Base-by-base conservation (phyloP, 2,113 vertebrate genomes). In the Sigmodon hispidus region DNA sequence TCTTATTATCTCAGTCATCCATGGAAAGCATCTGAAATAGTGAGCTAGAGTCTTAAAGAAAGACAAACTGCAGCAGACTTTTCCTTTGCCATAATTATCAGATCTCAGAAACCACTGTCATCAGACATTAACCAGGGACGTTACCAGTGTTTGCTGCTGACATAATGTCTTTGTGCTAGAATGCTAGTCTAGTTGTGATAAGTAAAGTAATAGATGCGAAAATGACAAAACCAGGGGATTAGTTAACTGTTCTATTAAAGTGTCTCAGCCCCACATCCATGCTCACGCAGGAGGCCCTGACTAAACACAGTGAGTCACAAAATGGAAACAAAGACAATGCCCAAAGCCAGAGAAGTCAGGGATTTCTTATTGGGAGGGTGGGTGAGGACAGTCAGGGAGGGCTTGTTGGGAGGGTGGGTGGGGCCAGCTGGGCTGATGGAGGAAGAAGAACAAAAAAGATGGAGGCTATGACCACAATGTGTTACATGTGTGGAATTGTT, bases 1-100 rank as follows among this genome's bases (percentile, higher is more conserved):
- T 79, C 8, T 88, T 63, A 72, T 86, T 40, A 92, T 63, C 11
- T 79, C 75, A 84, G n/a, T 43, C 9, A 69, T 52, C 12, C 72
- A 75, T 45, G 15, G 52, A 81, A 92, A 61, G 52, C 12, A 52
- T 72, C 94, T 81, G 75, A 93, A 63, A 65, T 81, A 88, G 85
- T 67, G 40, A n/a, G 4, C 43, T 34, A 19, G 0, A 36, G 57
- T 55, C 6, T 11, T 67, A 22, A 75, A 75, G 52, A 40, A 59
- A 72, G 21, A 59, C 36, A 89, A 16, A 12, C 69, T 2, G 3
- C 65, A 40, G 19, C 4, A 52, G 57, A 22, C 3, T 48, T 1
- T 19, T 80, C 88, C 90, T 87, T 12, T 88, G 3, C 70, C 5
- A 10, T 31, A 21, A 48, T 73, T 22, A 61, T 73, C 36, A 48